A percentile compares a stretch with the other conserved stretches of the same genome.
Conservation (phyloP, 2,797 vertebrate species). For the Carapus acus region DNA sequence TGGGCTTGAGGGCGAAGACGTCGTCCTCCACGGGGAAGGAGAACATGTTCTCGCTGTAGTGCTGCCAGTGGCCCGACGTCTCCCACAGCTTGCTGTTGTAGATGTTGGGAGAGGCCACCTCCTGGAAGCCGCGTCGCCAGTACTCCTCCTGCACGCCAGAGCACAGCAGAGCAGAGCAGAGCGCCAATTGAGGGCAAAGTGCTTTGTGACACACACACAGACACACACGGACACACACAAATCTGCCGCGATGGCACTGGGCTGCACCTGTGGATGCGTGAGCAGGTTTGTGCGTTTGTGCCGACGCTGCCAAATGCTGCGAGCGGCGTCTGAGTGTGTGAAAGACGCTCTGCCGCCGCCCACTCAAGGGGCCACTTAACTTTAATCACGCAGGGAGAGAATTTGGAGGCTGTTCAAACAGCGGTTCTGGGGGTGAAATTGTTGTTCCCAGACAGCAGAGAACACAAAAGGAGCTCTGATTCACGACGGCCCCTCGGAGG, state of each 20-base stretch:
- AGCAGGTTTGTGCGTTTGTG: slow-evolving; percentile 8
- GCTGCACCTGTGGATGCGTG: too few relatives aligned
- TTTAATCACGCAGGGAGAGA: background rate
- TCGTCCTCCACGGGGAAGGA: slow-evolving; percentile 90
- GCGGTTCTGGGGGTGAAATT: background rate
- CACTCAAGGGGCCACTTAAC: background rate
- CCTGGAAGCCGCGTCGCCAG: slow-evolving; percentile 80
- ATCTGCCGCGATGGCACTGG: too few relatives aligned
- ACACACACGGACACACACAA: too few relatives aligned
- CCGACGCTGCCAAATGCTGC: too few relatives aligned
- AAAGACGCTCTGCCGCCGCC: too few relatives aligned
- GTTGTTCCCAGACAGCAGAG: too few relatives aligned
- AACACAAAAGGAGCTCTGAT: too few relatives aligned
- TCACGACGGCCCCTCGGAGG: too few relatives aligned
- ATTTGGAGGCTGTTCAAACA: background rate
- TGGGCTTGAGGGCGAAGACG: slow-evolving; percentile 89
- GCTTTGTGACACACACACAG: too few relatives aligned
- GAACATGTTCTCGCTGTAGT: slow-evolving; percentile 93
- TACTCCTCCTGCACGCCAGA: slow-evolving; percentile 89
- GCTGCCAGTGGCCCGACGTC: slow-evolving; percentile 92
- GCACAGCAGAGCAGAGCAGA: too few relatives aligned
- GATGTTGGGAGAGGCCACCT: slow-evolving; percentile 90
- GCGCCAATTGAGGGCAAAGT: background rate
- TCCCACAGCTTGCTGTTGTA: slow-evolving; percentile 94
- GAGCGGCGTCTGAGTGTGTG: too few relatives aligned